Evolutionary conservation across 2,888 invertebrate genomes (phyloP), one percentile per base, ranked within the genome.

Genomic region (Heliconius cydno): DNA sequence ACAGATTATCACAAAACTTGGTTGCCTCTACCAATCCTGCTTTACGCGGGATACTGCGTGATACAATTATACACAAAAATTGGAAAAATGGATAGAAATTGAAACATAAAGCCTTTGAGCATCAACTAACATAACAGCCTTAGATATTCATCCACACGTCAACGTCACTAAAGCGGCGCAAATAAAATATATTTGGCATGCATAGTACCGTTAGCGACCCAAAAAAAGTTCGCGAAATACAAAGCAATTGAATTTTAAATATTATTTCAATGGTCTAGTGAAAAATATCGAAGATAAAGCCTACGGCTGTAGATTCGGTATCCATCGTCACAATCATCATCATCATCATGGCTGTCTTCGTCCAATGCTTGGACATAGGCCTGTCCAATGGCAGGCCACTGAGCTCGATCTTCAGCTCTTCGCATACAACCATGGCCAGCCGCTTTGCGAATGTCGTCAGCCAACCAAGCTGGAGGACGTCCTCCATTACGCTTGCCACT

Each of bases 131-230:
- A 22, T 41, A 38, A 28, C 19, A 46, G 19, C 68, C 12, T 13
- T 41, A 68, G 38, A 63, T 63, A 65, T 65, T 28, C 74, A 38
- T 75, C 75, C 66, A 79, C 76, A 66, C 52, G n/a, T 46, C 34
- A 41, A 60, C 71, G 63, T 28, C 57, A 34, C 28, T 73, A 66
- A 52, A 77, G 46, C 74, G 75, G 68, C 75, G 83, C 81, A 76
- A 80, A 82, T 79, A 77, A 78, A 46, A 65, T 78, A 66, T 77
- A 79, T 81, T 79, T 81, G 77, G 79, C 81, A 82, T 84, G 84
- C 84, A 82, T 83, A 79, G 79, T 34, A 84, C 87, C 86, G 87
- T 87, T 85, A 86, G 81, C 82, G 86, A 85, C 85, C 86, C 82
- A 82, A 84, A 85, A 86, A 84, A 79, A 78, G 76, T 70, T 81